Base-by-base conservation (phyloP, 92 coral and sea anemone species). In the Diadumene lineata region DNA sequence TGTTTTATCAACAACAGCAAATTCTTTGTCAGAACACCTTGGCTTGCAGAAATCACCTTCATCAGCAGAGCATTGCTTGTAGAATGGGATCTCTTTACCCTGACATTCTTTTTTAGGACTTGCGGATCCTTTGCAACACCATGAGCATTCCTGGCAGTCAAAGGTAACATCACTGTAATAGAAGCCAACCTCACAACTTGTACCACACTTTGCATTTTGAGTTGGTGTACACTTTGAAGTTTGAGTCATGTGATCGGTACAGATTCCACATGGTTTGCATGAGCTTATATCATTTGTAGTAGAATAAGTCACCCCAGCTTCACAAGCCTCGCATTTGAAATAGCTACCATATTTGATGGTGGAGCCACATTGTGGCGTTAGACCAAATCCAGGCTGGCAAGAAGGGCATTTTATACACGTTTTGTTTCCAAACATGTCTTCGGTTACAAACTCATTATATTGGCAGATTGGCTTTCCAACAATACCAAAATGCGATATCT, bases 61-160 rank as follows among this genome's bases (percentile, higher is more conserved):
- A 0, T 73, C 78, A 7, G 60, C 64, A 53, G 64, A 71, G 68
- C 96, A 90, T n/a, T 64, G 87, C 70, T 87, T 70, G 58, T 90
- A 81, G 22, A 23, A 50, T 22, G 92, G 92, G 81, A 84, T 79
- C 11, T 82, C 85, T 10, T 4, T 1, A 22, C 11, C 66, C 15
- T 48, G 27, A 43, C 89, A 79, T 18, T 80, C 81, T 25, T 50
- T 68, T 28, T 43, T 50, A 1, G 73, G 61, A 26, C 28, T 23
- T 16, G 77, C 60, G 1, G 70, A 48, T 55, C 58, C 79, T 43
- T 66, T 64, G 68, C 94, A 89, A 48, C 94, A 89, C 79, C 77
- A 82, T 0, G 91, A 86, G 56, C 94, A 89, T 11, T 83, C 61
- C 67, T 81, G 82, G 17, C 93, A 88, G 69, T 88, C 93, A 3